Base-by-base conservation (phyloP, 2,888 invertebrate genomes). In the Magallana nippona region DNA sequence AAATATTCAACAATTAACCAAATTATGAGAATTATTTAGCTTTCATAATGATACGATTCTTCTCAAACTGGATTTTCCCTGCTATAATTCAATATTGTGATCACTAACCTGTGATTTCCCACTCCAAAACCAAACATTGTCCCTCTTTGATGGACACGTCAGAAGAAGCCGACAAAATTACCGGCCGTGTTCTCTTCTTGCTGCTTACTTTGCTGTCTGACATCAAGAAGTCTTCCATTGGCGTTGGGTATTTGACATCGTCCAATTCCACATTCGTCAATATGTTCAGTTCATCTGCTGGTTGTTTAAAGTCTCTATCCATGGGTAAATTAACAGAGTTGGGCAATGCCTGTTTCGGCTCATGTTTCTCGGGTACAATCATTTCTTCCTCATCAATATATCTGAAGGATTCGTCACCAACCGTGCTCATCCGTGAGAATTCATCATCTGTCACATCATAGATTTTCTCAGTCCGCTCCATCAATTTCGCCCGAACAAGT, bases 101-200 rank as follows among this genome's bases (percentile, higher is more conserved):
- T 44, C 44, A 83, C 62, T 55, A 82, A 86, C 85, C 85, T 77
- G 78, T 60, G 10, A 86, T 82, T 60, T 82, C 82, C 85, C 85
- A 86, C 57, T 84, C 57, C n/a, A 86, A 32, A 44, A 80, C 80
- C 17, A 86, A 55, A 13, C 81, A 79, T 10, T 82, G 77, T 2
- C 85, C 83, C n/a, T 83, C 82, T 15, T 79, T 32, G 2, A 82
- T 77, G 22, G 83, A 82, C 1, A 84, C 78, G 44, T 79, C 83
- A 15, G 83, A 82, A n/a, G 85, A 58, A 55, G 82, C 83, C 32
- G 81, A 82, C 13, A 86, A 56, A 55, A 86, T 81, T 27, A 79
- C 71, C 19, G 85, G 85, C 22, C 57, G 55, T 19, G 32, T 27
- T 32, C 22, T 27, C 71, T 71, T 71, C 27, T 71, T 71, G 15